Conservation (phyloP, 2,888 invertebrate species). For the Eurytoma adleriae region DNA sequence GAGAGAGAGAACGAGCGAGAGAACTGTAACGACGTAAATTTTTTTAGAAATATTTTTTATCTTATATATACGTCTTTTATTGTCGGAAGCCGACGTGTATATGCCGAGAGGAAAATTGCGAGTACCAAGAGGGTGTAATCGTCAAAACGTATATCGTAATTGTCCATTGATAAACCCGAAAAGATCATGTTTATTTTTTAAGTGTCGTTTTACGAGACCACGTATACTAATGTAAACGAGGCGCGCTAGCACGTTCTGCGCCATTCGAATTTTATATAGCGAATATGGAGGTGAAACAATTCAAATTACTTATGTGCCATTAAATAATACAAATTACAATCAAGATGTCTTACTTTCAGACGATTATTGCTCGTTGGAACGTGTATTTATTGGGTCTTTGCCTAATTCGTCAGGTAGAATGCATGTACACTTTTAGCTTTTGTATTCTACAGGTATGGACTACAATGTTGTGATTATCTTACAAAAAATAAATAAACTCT, state of each 20-base stretch:
- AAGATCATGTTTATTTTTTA: slow-evolving; percentile 55
- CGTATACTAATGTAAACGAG: background rate
- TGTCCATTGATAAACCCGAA: slow-evolving; percentile 46
- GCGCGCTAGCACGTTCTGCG: slow-evolving; percentile 16
- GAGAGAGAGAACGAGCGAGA: too few relatives aligned
- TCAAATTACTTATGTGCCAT: slow-evolving; percentile 74
- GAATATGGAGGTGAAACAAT: slow-evolving; percentile 55
- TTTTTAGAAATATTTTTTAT: slow-evolving; percentile 63
- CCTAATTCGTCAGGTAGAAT: slow-evolving; percentile 55
- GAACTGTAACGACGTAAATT: slow-evolving; percentile 49
- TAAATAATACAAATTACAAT: slow-evolving; percentile 68
- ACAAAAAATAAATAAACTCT: slow-evolving; percentile 68
- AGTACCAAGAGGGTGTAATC: slow-evolving; percentile 38
- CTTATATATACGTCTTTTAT: slow-evolving; percentile 61
- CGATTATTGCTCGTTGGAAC: slow-evolving; percentile 59
- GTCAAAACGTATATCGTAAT: slow-evolving; percentile 45
- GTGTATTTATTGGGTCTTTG: slow-evolving; percentile 50
- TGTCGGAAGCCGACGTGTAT: slow-evolving; percentile 57
- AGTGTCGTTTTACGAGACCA: slow-evolving; percentile 55
- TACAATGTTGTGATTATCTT: slow-evolving; percentile 69
- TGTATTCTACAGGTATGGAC: slow-evolving; percentile 66
- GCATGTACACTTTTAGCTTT: slow-evolving; percentile 65
- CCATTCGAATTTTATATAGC: slow-evolving; percentile 23
- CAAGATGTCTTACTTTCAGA: slow-evolving; percentile 58
- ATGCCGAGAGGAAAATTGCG: slow-evolving; percentile 17